A percentile compares a stretch with the other conserved stretches of the same genome.
These are phyloP conservation scores for Australoheros facetus DNA, from an alignment of 2,797 vertebrate species.

Conservation along the genomic window DNA sequence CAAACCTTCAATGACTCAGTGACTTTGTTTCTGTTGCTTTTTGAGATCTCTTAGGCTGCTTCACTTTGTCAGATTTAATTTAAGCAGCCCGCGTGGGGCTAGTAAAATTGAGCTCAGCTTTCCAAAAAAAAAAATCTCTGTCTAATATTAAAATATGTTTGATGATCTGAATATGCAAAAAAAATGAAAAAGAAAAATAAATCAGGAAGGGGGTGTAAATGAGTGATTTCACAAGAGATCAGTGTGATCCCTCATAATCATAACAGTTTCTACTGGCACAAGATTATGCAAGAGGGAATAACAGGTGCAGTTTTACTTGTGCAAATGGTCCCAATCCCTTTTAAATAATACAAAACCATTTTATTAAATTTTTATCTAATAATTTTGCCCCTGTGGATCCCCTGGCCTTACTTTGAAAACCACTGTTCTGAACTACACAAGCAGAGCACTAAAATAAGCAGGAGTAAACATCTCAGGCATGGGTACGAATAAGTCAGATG, in stretches of 20 bases:
- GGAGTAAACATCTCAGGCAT: constrained; percentile 51
- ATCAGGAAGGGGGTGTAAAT: not conserved
- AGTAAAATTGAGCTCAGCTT: not conserved
- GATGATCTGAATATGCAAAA: not conserved
- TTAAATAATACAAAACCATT: not conserved
- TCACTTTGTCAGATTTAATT: not conserved
- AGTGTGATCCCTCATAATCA: not conserved
- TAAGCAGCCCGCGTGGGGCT: not conserved
- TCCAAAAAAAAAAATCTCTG: not conserved
- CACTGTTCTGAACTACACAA: constrained; percentile 14
- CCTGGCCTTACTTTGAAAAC: not conserved
- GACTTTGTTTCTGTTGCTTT: not conserved
- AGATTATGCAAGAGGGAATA: not conserved
- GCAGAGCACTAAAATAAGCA: constrained; percentile 40
- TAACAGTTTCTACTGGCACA: not conserved
- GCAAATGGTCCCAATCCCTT: not conserved
- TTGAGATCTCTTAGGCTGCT: not conserved
- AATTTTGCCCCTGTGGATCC: not conserved
- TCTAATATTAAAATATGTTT: not conserved
- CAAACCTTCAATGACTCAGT: not conserved
- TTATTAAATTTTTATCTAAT: not conserved
- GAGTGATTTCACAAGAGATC: not conserved
- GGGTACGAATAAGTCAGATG: constrained; percentile 48
- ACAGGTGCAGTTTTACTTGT: not conserved
- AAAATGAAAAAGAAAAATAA: not conserved